Evolutionary conservation across 2,888 invertebrate genomes (phyloP).

Genomic region (Aphelenchoides bicaudatus): DNA sequence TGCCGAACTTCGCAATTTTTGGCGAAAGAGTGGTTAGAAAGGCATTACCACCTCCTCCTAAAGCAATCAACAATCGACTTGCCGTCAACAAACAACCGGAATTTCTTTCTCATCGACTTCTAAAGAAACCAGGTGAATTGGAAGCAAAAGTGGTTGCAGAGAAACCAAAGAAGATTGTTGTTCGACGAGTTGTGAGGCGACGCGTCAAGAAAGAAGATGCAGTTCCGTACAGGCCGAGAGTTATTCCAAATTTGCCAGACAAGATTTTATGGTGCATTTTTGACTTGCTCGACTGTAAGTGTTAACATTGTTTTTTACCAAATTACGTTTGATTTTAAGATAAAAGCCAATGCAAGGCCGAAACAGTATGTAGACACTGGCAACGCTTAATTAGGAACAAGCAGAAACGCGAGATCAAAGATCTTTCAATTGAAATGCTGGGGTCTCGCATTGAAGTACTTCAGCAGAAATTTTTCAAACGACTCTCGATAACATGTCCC

Average conservation of each 20-base stretch:
- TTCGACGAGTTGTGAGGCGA: conserved; percentile 5
- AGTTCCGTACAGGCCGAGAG: conserved; percentile 15
- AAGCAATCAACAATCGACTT: too few species aligned
- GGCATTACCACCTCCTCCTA: neutral
- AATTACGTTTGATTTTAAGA: too few species aligned
- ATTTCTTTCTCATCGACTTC: too few species aligned
- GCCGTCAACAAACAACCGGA: too few species aligned
- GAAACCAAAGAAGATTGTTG: conserved; percentile 6
- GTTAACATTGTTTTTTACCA: too few species aligned
- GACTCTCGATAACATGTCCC: conserved; percentile 22
- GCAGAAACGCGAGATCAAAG: conserved; percentile 17
- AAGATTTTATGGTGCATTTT: conserved; percentile 23
- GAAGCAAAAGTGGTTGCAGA: conserved; percentile 1
- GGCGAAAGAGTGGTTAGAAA: neutral
- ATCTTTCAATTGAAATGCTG: conserved; percentile 19
- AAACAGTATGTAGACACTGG: conserved; percentile 23
- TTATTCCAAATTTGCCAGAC: conserved; percentile 26
- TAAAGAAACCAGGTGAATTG: too few species aligned
- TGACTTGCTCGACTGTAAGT: conserved; percentile 20
- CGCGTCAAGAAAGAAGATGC: conserved; percentile 14
- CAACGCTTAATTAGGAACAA: conserved; percentile 20
- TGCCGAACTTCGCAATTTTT: conserved; percentile 12
- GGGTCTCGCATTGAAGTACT: conserved; percentile 20
- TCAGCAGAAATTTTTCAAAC: conserved; percentile 19
- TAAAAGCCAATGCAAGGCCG: conserved; percentile 17